Evolutionary conservation across 2,888 invertebrate genomes (phyloP).

Genomic region (Plutella xylostella): DNA sequence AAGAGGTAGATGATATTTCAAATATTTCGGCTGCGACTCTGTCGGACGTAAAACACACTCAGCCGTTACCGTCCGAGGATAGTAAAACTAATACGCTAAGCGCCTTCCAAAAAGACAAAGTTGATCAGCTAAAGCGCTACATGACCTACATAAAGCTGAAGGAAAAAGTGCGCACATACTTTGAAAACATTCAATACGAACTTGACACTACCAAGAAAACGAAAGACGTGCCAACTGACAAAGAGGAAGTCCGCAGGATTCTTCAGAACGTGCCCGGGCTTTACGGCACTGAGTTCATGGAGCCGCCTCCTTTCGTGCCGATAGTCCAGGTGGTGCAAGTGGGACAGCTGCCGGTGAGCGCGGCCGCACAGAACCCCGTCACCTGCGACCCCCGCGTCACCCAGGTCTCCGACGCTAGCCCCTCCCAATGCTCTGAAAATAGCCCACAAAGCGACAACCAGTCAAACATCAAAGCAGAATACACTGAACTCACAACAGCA

Average conservation of each 20-base stretch:
- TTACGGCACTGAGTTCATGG: slow-evolving; percentile 70
- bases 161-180: slow-evolving; percentile 46
- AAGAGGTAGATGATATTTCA: slow-evolving; percentile 41
- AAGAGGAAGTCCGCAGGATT: slow-evolving; percentile 19
- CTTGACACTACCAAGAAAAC: slow-evolving; percentile 18
- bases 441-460: slow-evolving; percentile 39
- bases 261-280: slow-evolving; percentile 68
- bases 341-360: slow-evolving; percentile 55
- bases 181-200: slow-evolving; percentile 37
- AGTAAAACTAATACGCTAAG: neutral
- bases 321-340: slow-evolving; percentile 73
- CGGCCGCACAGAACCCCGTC: slow-evolving; percentile 57
- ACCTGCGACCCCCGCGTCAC: slow-evolving; percentile 60
- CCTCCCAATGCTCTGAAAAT: slow-evolving; percentile 54
- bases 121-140: slow-evolving; percentile 29
- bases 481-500: slow-evolving; percentile 59
- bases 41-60: slow-evolving; percentile 69
- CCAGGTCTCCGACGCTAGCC: slow-evolving; percentile 55
- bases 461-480: slow-evolving; percentile 52
- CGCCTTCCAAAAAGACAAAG: slow-evolving; percentile 22
- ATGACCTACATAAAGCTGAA: slow-evolving; percentile 35
- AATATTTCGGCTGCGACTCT: slow-evolving; percentile 69
- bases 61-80: slow-evolving; percentile 53
- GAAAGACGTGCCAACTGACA: slow-evolving; percentile 19
- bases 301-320: slow-evolving; percentile 48